Evolutionary conservation across 2,888 invertebrate genomes (phyloP).

Genomic region (Muschampia plurimacula): DNA sequence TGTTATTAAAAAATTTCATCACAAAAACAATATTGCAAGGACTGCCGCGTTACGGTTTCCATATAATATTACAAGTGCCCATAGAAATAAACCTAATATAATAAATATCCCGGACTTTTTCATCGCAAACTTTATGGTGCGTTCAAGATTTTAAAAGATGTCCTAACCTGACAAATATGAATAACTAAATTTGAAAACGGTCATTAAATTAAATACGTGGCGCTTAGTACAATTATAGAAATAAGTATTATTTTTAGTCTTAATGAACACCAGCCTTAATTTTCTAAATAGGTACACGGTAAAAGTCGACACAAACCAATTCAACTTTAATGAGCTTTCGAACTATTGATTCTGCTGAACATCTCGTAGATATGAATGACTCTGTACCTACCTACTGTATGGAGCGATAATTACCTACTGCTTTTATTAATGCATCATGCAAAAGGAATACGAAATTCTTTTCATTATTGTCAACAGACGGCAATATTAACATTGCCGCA

Average conservation of each 20-base stretch:
- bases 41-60: not conserved
- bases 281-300: not conserved
- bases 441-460: not conserved
- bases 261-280: no score
- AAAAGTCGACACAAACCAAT: not conserved
- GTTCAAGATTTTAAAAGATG: no score
- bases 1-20: slow-evolving; percentile 1
- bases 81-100: no score
- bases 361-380: not conserved
- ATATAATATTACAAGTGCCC: no score
- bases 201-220: no score
- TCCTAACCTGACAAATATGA: no score
- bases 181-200: no score
- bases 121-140: not conserved
- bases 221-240: no score
- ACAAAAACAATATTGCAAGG: slow-evolving; percentile 10
- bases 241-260: not conserved
- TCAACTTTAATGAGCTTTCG: slow-evolving; percentile 11
- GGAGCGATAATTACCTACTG: not conserved
- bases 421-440: not conserved
- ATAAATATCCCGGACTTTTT: not conserved
- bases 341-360: slow-evolving; percentile 8
- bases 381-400: not conserved
- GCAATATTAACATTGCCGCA: not conserved
- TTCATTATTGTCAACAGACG: not conserved